Base-by-base conservation (phyloP, 2,797 vertebrate genomes). In the Gymnoscopelus microlampas region DNA sequence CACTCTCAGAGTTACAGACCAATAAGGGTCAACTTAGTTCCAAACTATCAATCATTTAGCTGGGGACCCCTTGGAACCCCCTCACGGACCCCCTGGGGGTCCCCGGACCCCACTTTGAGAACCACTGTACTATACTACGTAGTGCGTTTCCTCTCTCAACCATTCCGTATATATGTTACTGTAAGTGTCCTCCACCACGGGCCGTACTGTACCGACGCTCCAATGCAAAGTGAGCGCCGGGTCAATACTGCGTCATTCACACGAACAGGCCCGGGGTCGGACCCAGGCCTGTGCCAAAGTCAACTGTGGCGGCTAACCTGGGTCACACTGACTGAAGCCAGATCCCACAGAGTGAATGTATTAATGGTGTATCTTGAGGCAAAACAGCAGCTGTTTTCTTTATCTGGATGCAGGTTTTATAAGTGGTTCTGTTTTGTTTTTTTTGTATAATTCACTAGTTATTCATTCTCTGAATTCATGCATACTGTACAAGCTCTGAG, bases 401-500 rank as follows among this genome's bases (percentile, higher is more conserved):
- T 83, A 79, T 84, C 79, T 83, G 47, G 68, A 94, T 93, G 95
- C 94, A 93, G 92, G 91, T 94, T 91, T 91, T 93, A 86, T 93
- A 85, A 93, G 93, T 92, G 92, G 91, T 90, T 89, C 74, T 90
- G 89, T 93, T 93, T 66, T 78, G 73, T 73, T 66, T 62, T 85
- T 85, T 80, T 76, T 82, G 60, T 56, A n/a, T 64, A 78, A 68
- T 91, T 93, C 87, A 77, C 59, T 72, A 90, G 19, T 19, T 91
- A 93, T 95, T 93, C 93, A 91, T 93, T 94, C 92, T 86, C 82
- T 80, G 78, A 73, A 77, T 68, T 76, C 81, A 85, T 51, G 95
- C 97, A 98, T 96, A 44, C 39, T 44, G 39, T 44, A 96, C 96
- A 97, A 96, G 95, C 94, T 93, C 90, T 86, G 74, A 73, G 79